Conservation (phyloP, 2,797 vertebrate genomes). For the Poeciliopsis presidionis region DNA sequence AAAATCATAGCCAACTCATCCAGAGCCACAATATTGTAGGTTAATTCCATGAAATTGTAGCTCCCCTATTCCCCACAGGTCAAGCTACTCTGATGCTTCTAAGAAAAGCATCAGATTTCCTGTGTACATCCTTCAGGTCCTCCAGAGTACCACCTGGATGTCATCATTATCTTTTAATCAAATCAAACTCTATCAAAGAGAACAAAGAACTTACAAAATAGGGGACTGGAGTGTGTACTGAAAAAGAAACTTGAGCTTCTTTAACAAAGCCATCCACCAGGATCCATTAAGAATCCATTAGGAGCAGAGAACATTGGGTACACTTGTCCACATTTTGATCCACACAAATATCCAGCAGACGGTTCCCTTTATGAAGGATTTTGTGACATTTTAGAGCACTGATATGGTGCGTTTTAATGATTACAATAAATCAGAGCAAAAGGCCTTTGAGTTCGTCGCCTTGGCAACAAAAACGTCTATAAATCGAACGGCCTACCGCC, state of each 20-base stretch:
- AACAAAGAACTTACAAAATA: slow-evolving; percentile 4
- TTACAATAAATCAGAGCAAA: slow-evolving; percentile 36
- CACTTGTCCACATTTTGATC: slow-evolving; percentile 14
- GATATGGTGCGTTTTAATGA: slow-evolving; percentile 22
- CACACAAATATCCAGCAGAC: slow-evolving; percentile 5
- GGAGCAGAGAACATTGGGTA: neutral
- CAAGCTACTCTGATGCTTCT: neutral
- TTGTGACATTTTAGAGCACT: slow-evolving; percentile 12
- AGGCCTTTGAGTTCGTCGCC: slow-evolving; percentile 31
- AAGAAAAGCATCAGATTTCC: neutral
- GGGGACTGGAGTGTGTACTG: slow-evolving; percentile 6
- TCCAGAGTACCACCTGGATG: slow-evolving; percentile 2
- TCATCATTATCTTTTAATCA: slow-evolving; percentile 11
- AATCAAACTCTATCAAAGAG: slow-evolving; percentile 20
- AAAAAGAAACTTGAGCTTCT: slow-evolving; percentile 30
- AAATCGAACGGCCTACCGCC: slow-evolving; percentile 14
- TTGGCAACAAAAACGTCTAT: slow-evolving; percentile 44
- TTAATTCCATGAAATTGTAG: neutral
- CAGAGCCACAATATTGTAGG: neutral
- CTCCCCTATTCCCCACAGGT: neutral
- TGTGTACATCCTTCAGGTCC: neutral
- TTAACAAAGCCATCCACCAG: slow-evolving; percentile 9
- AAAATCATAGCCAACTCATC: slow-evolving; percentile 2
- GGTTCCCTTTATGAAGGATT: slow-evolving; percentile 12
- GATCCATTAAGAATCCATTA: slow-evolving; percentile 29